phyloP scores from a whole-genome alignment of 2,797 vertebrate genomes.

The Sciaenops ocellatus region DNA sequence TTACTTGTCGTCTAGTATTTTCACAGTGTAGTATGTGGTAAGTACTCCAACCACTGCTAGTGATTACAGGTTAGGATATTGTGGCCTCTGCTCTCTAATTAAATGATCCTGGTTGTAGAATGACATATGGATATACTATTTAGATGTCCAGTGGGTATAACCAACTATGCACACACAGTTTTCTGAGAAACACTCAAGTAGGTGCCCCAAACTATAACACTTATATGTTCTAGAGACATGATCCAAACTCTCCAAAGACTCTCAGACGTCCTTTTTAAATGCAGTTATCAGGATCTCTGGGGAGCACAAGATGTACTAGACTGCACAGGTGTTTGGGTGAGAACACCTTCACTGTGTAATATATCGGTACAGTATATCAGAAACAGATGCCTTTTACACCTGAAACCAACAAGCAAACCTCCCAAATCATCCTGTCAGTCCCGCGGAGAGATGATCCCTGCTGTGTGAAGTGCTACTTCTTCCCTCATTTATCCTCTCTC shows the following conservation, averaged over 20 bases:
- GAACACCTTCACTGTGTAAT: slow-evolving; percentile 36
- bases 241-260: slow-evolving; percentile 20
- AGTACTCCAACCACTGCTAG: too few species aligned
- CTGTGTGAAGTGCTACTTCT: slow-evolving; percentile 41
- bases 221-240: slow-evolving; percentile 7
- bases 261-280: slow-evolving; percentile 43
- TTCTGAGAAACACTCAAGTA: slow-evolving; percentile 1
- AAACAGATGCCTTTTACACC: slow-evolving; percentile 42
- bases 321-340: slow-evolving; percentile 36
- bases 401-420: slow-evolving; percentile 46
- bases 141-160: neutral
- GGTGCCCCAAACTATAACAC: slow-evolving; percentile 8
- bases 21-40: too few species aligned
- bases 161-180: neutral
- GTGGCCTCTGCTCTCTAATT: neutral
- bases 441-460: slow-evolving; percentile 30
- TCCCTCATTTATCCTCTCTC: slow-evolving; percentile 32
- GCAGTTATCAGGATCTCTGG: slow-evolving; percentile 39
- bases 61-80: neutral
- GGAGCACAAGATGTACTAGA: slow-evolving; percentile 31
- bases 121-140: neutral
- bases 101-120: too few species aligned
- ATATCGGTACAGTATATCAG: slow-evolving; percentile 43
- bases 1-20: too few species aligned
- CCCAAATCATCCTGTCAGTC: slow-evolving; percentile 34